A percentile compares a stretch with the other conserved stretches of the same genome.
Conservation (phyloP, 1,140 invertebrate species). For the Cydia splendana region DNA sequence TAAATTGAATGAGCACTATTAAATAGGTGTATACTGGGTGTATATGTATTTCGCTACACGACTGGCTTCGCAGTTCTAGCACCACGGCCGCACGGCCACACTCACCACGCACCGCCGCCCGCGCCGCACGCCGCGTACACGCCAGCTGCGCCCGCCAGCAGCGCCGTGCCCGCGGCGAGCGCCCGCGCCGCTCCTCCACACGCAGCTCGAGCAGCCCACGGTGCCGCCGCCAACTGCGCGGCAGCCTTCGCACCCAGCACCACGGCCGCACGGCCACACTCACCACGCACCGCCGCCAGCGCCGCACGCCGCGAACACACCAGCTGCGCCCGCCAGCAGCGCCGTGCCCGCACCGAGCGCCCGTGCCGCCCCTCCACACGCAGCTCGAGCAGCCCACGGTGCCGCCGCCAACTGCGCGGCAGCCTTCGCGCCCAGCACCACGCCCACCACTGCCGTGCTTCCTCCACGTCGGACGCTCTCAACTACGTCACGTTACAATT, state of each 20-base stretch:
- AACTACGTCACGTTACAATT: too few relatives aligned
- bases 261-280: conserved; percentile 38
- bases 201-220: conserved; percentile 53
- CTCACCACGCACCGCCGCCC: background rate
- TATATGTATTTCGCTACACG: too few relatives aligned
- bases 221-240: conserved; percentile 53
- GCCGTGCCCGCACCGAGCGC: conserved; percentile 53
- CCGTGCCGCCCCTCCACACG: conserved; percentile 47
- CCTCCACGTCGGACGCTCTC: conserved; percentile 38
- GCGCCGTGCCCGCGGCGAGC: conserved; percentile 49
- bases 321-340: conserved; percentile 49
- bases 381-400: conserved; percentile 53
- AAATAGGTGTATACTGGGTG: too few relatives aligned
- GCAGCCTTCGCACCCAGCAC: conserved; percentile 64
- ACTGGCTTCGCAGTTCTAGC: too few relatives aligned
- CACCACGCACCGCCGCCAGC: background rate
- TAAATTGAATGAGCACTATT: too few relatives aligned
- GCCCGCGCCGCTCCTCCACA: conserved; percentile 49
- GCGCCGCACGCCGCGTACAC: conserved; percentile 50
- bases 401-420: conserved; percentile 53
- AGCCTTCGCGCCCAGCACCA: conserved; percentile 63
- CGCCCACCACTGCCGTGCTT: conserved; percentile 55
- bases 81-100: too few relatives aligned
- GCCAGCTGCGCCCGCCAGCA: conserved; percentile 50
- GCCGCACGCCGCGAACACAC: conserved; percentile 50